Evolutionary conservation across 2,797 vertebrate genomes (phyloP), one percentile per base, ranked within the genome.

Genomic region (Echeneis naucrates): DNA sequence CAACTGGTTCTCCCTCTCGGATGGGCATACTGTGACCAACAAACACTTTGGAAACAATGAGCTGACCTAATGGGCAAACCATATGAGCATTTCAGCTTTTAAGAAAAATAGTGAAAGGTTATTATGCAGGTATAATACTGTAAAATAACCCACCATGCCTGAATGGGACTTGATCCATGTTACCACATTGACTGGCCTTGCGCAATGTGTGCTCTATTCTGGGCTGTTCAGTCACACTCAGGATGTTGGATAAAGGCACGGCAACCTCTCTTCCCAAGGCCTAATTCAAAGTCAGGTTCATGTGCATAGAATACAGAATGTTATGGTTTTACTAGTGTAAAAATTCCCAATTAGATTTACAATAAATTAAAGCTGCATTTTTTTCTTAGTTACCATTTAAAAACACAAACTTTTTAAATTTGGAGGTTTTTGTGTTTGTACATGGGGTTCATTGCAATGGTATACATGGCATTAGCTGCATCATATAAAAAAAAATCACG

Each of bases 31-130:
- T 95, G 68, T 83, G 87, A 45, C 95, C 96, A 79, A 97, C 88
- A 45, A 95, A 97, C 80, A 94, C 95, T 89, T 97, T 94, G 74
- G 92, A 93, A 87, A 96, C 80, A 54, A 95, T 88, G 55, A 95
- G 77, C 85, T 94, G 94, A 62, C 94, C 95, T 97, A 62, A 62
- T 21, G 68, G 26, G 48, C 14, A 73, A 56, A 70, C 14, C 73
- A 61, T 0, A 48, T 8, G 2, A 32, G 9, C 6, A 54, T 67
- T 70, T 80, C 17, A 71, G n/a, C 30, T 50, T 50, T 52, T 26
- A 23, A 44, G 0, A 51, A 17, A 64, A 23, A 61, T 68, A 14
- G 24, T 1, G 68, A 27, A 5, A 21, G 44, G 4, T 2, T 7
- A 42, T 21, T 13, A 54, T 32, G 59, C 24, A 1, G 4, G 59